Percentiles rank a stretch among this genome's conserved stretches.
Conservation (phyloP, 2,888 invertebrate species). For the Beris morrisii region DNA sequence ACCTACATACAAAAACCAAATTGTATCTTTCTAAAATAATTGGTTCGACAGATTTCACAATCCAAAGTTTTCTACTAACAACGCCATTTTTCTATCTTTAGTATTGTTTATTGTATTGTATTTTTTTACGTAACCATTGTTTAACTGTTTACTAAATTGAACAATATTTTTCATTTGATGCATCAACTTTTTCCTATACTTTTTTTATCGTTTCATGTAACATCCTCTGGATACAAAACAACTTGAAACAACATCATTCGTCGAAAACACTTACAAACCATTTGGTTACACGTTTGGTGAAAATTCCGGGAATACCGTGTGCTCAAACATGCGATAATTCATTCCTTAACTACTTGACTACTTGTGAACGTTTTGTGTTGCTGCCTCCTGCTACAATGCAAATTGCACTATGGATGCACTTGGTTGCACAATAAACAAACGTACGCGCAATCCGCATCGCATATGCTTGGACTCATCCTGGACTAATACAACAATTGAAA, state of each 20-base stretch:
- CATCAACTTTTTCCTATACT: too few species aligned
- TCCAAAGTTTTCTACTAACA: too few species aligned
- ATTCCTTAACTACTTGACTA: constrained; percentile 13
- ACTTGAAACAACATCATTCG: constrained; percentile 10
- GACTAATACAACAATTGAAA: constrained; percentile 26
- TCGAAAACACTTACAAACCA: constrained; percentile 7
- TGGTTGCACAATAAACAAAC: constrained; percentile 24
- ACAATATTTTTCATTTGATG: too few species aligned
- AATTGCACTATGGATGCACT: constrained; percentile 21
- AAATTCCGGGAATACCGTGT: constrained; percentile 25
- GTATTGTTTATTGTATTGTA: too few species aligned
- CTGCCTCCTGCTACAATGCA: constrained; percentile 13
- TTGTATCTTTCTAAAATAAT: too few species aligned
- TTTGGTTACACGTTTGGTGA: constrained; percentile 21
- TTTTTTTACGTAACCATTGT: too few species aligned
- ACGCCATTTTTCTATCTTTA: too few species aligned
- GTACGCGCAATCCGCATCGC: constrained; percentile 1
- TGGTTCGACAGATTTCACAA: too few species aligned
- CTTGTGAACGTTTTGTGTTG: constrained; percentile 1
- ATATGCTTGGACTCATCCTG: constrained; percentile 22
- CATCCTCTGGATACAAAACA: constrained; percentile 9
- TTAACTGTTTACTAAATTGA: too few species aligned
- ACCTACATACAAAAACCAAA: too few species aligned
- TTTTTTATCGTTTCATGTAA: constrained; percentile 20
- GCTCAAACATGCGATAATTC: constrained; percentile 32